These are phyloP conservation scores for Leptinotarsa tumamoca DNA, from an alignment of 2,888 invertebrate genomes.

Conservation along the genomic window DNA sequence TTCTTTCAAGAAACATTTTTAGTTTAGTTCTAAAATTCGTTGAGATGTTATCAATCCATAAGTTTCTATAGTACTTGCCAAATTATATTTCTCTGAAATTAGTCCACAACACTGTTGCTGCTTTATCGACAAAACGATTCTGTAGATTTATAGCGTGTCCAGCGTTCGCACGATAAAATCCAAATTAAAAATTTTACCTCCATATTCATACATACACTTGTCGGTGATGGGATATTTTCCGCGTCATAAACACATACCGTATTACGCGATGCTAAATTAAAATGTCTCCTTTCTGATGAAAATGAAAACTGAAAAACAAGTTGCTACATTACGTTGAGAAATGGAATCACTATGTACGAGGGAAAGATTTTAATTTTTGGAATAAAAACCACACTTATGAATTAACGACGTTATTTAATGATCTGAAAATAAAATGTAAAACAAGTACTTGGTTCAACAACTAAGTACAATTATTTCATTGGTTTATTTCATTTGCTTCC, in stretches of 20 bases:
- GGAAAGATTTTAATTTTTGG: neutral
- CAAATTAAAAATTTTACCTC: slow-evolving; percentile 41
- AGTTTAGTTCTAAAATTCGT: too few species aligned
- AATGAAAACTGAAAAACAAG: slow-evolving; percentile 34
- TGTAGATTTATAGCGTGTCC: slow-evolving; percentile 38
- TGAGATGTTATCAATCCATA: neutral
- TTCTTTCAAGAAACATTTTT: too few species aligned
- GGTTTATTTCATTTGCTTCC: too few species aligned
- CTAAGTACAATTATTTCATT: too few species aligned
- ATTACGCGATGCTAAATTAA: slow-evolving; percentile 45
- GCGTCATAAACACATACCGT: slow-evolving; percentile 47
- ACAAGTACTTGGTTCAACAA: too few species aligned
- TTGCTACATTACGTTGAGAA: slow-evolving; percentile 22
- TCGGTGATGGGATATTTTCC: slow-evolving; percentile 44
- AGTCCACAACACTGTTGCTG: slow-evolving; percentile 25
- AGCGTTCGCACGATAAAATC: slow-evolving; percentile 35
- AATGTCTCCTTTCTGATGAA: slow-evolving; percentile 47
- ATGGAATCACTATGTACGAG: neutral
- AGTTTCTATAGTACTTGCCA: neutral
- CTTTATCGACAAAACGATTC: slow-evolving; percentile 33
- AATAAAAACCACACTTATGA: too few species aligned
- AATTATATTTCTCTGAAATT: slow-evolving; percentile 11
- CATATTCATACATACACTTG: slow-evolving; percentile 37
- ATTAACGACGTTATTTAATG: too few species aligned
- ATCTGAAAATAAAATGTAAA: too few species aligned